phyloP scores from a whole-genome alignment of 2,113 vertebrate genomes.

The Fregata magnificens region DNA sequence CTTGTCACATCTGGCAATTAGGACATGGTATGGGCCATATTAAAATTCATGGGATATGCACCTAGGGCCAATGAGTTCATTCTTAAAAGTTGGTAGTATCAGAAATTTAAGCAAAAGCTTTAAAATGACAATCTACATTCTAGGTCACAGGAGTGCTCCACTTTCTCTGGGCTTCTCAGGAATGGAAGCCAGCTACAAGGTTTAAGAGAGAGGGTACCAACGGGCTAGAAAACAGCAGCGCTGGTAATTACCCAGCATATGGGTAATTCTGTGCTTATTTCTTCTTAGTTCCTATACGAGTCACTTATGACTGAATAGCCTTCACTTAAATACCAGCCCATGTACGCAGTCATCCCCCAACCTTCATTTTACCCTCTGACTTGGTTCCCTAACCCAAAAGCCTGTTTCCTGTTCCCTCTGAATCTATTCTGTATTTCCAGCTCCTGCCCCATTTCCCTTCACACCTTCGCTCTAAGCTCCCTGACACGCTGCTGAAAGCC shows the following conservation, averaged over 20 bases:
- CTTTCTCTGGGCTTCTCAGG: background rate
- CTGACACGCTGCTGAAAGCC: accelerated
- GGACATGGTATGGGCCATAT: background rate
- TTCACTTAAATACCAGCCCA: background rate
- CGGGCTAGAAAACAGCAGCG: background rate
- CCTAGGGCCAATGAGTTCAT: background rate
- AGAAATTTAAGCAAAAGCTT: background rate
- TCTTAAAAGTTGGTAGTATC: background rate
- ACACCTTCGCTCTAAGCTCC: background rate
- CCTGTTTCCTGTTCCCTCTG: background rate
- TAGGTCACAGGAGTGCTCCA: background rate
- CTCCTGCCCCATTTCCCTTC: background rate
- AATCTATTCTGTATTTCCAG: background rate
- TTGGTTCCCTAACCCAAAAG: background rate
- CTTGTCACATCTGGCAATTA: constrained; percentile 16
- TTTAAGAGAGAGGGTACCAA: background rate
- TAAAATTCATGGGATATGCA: background rate
- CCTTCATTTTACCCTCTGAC: background rate
- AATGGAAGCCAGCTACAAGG: background rate
- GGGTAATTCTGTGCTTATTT: background rate
- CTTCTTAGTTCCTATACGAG: background rate
- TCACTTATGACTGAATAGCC: background rate
- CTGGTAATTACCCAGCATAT: background rate
- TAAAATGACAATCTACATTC: background rate
- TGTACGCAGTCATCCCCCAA: background rate